Base-by-base conservation (phyloP, 2,797 vertebrate genomes). In the Adelosebastes latens region DNA sequence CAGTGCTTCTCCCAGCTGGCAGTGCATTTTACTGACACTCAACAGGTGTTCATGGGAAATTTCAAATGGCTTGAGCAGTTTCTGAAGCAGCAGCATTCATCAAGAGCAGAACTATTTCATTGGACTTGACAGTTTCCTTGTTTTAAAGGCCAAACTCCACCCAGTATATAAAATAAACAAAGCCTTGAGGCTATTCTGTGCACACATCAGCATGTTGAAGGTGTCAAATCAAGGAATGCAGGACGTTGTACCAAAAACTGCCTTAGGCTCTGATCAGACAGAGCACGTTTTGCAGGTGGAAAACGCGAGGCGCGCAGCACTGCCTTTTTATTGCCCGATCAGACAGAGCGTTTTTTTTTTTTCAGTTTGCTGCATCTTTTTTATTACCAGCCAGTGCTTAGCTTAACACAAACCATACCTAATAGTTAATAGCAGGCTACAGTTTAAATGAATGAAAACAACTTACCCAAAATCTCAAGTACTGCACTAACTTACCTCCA, bases 111-210 rank as follows among this genome's bases (percentile, higher is more conserved):
- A 20, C n/a, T 55, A 9, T 62, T 36, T 77, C 5, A 53, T 58
- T 75, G 24, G 36, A 77, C 1, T 2, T 60, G 64, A 73, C 55
- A 76, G 66, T 9, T 61, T 13, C 12, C 4, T 56, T 70, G 16
- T 82, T 34, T 18, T 22, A 10, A 31, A 56, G 7, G 31, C 59
- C 20, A 8, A 53, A 46, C 84, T 73, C 80, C 84, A 76, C 86
- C 84, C 67, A 53, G 8, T 24, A 13, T 27, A 24, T 46, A 10
- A 53, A 22, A 74, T 42, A 25, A 55, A 32, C 12, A 4, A 36
- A 39, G 64, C 76, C 84, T 73, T 1, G 24, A 87, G 75, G 80
- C 75, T 65, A 5, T 61, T 79, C 4, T 64, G 22, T 59, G 13
- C 65, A 39, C 25, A 27, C 5, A 2, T 53, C 20, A 10, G 9